These are phyloP conservation scores for Gymnoscopelus braueri DNA, from an alignment of 2,797 vertebrate species.

Conservation along the genomic window DNA sequence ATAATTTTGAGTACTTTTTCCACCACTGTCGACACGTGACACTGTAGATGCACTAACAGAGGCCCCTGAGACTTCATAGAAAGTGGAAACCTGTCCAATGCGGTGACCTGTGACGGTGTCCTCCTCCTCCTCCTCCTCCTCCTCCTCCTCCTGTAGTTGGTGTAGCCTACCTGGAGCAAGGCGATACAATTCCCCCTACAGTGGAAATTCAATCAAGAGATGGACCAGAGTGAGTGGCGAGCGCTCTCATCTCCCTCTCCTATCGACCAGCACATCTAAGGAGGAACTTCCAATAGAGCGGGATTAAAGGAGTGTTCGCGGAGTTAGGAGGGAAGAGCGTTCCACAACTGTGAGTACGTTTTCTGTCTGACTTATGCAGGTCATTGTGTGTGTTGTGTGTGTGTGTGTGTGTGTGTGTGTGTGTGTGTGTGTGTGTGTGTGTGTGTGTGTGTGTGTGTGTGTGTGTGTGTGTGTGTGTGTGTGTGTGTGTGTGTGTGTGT, in stretches of 20 bases:
- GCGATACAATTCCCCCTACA: constrained; percentile 73
- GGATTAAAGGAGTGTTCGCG: constrained; percentile 45
- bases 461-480: not conserved
- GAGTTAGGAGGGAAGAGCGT: constrained; percentile 13
- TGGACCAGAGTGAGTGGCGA: constrained; percentile 54
- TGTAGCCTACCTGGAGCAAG: constrained; percentile 33
- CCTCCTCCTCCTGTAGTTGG: constrained; percentile 54
- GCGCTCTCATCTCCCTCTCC: constrained; percentile 41
- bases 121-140: constrained; percentile 51
- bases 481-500: not conserved
- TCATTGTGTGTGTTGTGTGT: constrained; percentile 8
- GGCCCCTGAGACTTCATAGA: constrained; percentile 56
- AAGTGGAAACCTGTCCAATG: constrained; percentile 66
- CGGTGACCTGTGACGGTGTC: constrained; percentile 57
- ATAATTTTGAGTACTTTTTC: too few species aligned
- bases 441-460: not conserved
- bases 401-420: not conserved
- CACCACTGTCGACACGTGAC: not conserved
- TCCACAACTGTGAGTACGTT: constrained; percentile 56
- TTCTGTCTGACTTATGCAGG: constrained; percentile 6
- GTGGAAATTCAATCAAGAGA: constrained; percentile 84
- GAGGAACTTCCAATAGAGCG: constrained; percentile 52
- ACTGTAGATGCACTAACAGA: constrained; percentile 47
- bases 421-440: not conserved
- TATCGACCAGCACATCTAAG: constrained; percentile 41